Evolutionary conservation across 2,797 vertebrate species (phyloP).

Genomic region (Podarcis lilfordi): DNA sequence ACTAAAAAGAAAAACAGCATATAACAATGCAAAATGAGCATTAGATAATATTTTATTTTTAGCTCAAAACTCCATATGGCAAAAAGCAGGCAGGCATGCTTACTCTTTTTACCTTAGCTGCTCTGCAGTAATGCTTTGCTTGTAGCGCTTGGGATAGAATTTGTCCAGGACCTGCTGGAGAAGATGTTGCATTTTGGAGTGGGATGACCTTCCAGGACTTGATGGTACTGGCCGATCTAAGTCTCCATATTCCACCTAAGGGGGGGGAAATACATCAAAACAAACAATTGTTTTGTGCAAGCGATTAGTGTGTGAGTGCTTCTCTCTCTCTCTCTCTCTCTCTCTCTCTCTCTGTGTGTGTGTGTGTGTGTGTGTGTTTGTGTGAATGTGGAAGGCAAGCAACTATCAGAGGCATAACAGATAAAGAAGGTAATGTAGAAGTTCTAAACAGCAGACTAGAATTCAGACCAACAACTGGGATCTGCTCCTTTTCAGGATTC

Average conservation of each 20-base stretch:
- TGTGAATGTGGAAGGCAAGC: not conserved
- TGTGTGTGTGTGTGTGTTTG: not conserved
- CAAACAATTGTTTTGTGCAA: not conserved
- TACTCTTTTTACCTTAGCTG: constrained; percentile 84
- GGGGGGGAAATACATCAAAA: constrained; percentile 15
- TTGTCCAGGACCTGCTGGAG: constrained; percentile 91
- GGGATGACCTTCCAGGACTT: constrained; percentile 76
- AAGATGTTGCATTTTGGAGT: constrained; percentile 87
- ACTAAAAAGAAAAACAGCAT: not conserved
- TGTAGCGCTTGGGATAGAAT: constrained; percentile 93
- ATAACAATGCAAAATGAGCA: not conserved
- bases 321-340: no score
- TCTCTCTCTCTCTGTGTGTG: no score
- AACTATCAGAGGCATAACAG: not conserved
- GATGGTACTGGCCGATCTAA: constrained; percentile 82
- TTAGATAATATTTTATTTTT: not conserved
- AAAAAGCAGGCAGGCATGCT: not conserved
- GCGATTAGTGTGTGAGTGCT: not conserved
- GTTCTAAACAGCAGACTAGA: not conserved
- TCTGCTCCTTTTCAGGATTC: not conserved
- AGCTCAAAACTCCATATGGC: not conserved
- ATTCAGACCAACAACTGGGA: not conserved
- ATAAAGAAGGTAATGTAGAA: constrained; percentile 9
- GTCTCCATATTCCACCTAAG: constrained; percentile 92
- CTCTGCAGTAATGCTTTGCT: constrained; percentile 84